Evolutionary conservation across 2,113 vertebrate species (phyloP).

Genomic region (Malurus melanocephalus): DNA sequence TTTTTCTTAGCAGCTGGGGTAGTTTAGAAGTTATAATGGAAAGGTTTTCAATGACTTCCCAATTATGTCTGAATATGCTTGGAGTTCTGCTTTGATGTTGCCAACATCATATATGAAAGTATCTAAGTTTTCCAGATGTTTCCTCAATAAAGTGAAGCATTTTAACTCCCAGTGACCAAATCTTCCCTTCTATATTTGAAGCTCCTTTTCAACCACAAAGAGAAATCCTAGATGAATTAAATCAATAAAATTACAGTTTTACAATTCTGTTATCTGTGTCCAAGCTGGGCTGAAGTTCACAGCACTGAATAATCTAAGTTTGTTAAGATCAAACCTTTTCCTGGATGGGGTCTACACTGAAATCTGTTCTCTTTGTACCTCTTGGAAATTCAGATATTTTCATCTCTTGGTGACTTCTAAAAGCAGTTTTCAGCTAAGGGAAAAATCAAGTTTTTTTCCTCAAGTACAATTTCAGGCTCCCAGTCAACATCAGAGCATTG

Average conservation of each 20-base stretch:
- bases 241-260: conserved; percentile 13
- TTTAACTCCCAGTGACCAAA: neutral
- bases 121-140: conserved; percentile 57
- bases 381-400: neutral
- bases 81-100: conserved; percentile 39
- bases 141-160: conserved; percentile 47
- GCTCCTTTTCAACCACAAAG: conserved; percentile 7
- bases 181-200: conserved; percentile 7
- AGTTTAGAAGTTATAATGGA: conserved; percentile 29
- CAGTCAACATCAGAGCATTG: neutral
- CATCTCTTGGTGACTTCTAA: neutral
- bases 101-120: neutral
- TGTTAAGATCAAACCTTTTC: neutral
- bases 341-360: neutral
- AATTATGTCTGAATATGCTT: conserved; percentile 26
- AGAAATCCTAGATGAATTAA: conserved; percentile 20
- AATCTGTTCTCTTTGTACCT: neutral
- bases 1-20: conserved; percentile 29
- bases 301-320: neutral
- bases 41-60: conserved; percentile 37
- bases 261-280: conserved; percentile 21
- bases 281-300: conserved; percentile 26
- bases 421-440: neutral
- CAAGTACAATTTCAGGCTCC: neutral
- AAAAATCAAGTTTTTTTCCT: neutral